These are phyloP conservation scores for Oscheius sp. DNA, from an alignment of 2,888 invertebrate species.

Conservation along the genomic window DNA sequence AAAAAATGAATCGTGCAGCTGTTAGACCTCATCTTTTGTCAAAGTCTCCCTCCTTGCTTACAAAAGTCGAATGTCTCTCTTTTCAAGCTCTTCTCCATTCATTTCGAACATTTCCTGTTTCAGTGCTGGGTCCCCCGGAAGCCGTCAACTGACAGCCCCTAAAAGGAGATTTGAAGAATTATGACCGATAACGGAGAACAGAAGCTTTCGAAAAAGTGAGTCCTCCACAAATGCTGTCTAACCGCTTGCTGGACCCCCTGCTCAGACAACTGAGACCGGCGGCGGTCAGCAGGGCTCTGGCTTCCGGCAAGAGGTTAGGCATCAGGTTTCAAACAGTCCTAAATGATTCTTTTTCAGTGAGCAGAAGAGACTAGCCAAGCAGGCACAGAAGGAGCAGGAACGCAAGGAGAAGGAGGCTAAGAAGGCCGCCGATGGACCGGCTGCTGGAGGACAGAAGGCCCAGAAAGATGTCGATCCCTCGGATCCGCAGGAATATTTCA, in stretches of 20 bases:
- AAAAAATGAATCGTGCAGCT: no score
- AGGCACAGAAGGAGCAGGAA: constrained; percentile 91
- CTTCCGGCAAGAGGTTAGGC: constrained; percentile 28
- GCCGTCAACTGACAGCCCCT: no score
- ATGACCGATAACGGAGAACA: constrained; percentile 32
- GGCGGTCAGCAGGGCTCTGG: neutral
- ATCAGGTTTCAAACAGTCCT: no score
- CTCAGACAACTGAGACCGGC: constrained; percentile 13
- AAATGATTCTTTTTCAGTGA: constrained; percentile 80
- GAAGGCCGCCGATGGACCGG: constrained; percentile 36
- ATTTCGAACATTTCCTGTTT: no score
- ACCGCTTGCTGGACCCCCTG: constrained; percentile 18
- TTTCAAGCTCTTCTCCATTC: no score
- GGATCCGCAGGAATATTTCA: constrained; percentile 83
- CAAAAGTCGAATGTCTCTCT: no score
- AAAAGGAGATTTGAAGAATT: neutral
- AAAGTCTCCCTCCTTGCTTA: no score
- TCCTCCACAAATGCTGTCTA: constrained; percentile 21
- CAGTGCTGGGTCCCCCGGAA: no score
- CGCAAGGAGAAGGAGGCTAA: constrained; percentile 83
- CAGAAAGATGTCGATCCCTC: constrained; percentile 69
- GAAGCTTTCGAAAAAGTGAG: constrained; percentile 44
- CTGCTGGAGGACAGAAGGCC: constrained; percentile 36
- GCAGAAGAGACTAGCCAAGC: constrained; percentile 89
- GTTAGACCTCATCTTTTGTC: no score